Percentiles rank a stretch among this genome's conserved stretches.
phyloP scores from a whole-genome alignment of 2,113 vertebrate species.

The Empidonax alnorum region DNA sequence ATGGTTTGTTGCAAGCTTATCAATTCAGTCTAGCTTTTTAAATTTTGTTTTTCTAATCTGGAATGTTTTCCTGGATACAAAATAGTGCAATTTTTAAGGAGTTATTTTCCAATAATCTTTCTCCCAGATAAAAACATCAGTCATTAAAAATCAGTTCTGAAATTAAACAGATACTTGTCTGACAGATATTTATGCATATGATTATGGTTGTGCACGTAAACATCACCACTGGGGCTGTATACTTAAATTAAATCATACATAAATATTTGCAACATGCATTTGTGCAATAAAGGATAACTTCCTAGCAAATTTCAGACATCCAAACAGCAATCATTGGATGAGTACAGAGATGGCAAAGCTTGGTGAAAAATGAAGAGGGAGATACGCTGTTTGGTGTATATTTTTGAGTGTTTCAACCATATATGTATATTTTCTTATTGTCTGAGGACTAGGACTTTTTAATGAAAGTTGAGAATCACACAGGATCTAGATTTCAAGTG shows the following conservation, averaged over 20 bases:
- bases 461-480: not conserved
- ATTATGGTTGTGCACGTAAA: not conserved
- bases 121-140: not conserved
- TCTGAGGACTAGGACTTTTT: not conserved
- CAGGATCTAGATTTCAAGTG: not conserved
- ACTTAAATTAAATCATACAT: not conserved
- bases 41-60: not conserved
- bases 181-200: not conserved
- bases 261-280: not conserved
- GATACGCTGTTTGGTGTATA: not conserved
- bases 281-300: not conserved
- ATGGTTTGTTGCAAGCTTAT: not conserved
- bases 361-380: not conserved
- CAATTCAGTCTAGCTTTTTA: not conserved
- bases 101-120: not conserved
- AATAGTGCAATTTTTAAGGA: not conserved
- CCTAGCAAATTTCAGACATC: not conserved
- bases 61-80: not conserved
- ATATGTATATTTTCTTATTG: not conserved
- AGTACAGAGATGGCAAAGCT: not conserved
- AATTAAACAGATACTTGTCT: not conserved
- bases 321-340: not conserved
- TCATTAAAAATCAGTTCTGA: conserved; percentile 15
- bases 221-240: not conserved
- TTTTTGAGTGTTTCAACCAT: not conserved